A percentile compares a stretch with the other conserved stretches of the same genome.
Conservation (phyloP, 2,888 invertebrate species). For the Psococerastis gibbosa region DNA sequence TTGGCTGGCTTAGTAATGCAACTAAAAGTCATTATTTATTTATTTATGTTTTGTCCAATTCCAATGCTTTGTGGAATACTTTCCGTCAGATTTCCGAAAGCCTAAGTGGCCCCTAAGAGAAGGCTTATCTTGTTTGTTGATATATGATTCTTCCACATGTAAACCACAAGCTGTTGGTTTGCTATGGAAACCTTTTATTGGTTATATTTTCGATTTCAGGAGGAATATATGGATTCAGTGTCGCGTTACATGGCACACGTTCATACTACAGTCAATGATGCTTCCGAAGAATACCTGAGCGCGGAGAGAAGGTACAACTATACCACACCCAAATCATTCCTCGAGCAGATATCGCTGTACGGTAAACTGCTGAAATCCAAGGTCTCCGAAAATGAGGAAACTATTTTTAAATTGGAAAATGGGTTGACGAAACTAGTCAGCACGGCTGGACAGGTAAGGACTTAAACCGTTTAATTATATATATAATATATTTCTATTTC, state of each 20-base stretch:
- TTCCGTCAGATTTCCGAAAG: too few species aligned
- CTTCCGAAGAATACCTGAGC: conserved; percentile 56
- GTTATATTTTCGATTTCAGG: conserved; percentile 25
- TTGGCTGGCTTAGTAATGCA: too few species aligned
- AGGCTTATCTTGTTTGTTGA: too few species aligned
- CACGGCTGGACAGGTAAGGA: conserved; percentile 59
- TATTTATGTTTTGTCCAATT: too few species aligned
- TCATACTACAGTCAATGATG: conserved; percentile 70
- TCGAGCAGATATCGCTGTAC: conserved; percentile 78
- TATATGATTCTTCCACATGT: too few species aligned
- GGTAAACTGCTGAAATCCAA: conserved; percentile 49
- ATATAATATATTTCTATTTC: background rate
- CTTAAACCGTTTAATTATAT: background rate
- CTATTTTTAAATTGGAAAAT: conserved; percentile 63
- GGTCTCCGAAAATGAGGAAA: conserved; percentile 45
- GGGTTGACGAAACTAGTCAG: conserved; percentile 74
- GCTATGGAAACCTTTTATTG: too few species aligned
- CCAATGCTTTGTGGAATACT: too few species aligned
- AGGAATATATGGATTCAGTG: conserved; percentile 34
- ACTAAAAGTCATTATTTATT: too few species aligned
- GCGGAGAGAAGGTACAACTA: conserved; percentile 87
- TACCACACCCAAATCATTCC: conserved; percentile 88
- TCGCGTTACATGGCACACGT: conserved; percentile 80
- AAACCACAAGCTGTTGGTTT: too few species aligned
- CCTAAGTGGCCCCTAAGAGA: too few species aligned